These are phyloP conservation scores for Pangasius larnaudii DNA, from an alignment of 2,797 vertebrate species.

Conservation along the genomic window DNA sequence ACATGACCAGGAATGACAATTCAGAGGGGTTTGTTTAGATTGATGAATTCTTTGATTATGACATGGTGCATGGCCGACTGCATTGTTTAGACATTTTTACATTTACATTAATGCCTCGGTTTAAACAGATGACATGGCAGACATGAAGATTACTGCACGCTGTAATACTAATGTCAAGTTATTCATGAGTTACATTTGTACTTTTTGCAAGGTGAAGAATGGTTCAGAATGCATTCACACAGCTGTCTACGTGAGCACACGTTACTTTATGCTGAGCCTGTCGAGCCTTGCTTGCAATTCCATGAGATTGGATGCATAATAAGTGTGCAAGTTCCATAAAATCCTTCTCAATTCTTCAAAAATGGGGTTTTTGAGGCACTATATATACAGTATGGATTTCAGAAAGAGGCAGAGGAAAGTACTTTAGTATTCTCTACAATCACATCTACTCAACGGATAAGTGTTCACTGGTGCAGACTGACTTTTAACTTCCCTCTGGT, in stretches of 20 bases:
- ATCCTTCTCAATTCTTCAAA: neutral
- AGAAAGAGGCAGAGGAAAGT: neutral
- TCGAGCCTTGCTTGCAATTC: neutral
- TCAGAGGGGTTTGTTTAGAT: neutral
- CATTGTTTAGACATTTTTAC: neutral
- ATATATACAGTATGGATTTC: neutral
- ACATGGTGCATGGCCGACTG: neutral
- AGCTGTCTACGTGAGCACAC: neutral
- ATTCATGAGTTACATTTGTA: neutral
- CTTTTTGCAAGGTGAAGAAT: neutral
- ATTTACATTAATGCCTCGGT: neutral
- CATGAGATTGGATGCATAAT: slow-evolving; percentile 3
- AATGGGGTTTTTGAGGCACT: neutral
- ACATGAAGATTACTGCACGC: too few relatives aligned
- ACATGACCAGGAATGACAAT: neutral
- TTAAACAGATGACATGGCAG: neutral
- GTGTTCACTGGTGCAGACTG: neutral
- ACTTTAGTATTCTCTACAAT: slow-evolving; percentile 7
- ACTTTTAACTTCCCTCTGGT: neutral
- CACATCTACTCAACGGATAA: neutral
- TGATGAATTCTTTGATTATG: neutral
- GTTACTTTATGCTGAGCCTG: neutral
- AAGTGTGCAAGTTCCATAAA: neutral
- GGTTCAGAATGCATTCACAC: neutral
- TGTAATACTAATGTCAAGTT: neutral